These are phyloP conservation scores for Loripinus fragilis DNA, from an alignment of 2,888 invertebrate species.

Conservation along the genomic window DNA sequence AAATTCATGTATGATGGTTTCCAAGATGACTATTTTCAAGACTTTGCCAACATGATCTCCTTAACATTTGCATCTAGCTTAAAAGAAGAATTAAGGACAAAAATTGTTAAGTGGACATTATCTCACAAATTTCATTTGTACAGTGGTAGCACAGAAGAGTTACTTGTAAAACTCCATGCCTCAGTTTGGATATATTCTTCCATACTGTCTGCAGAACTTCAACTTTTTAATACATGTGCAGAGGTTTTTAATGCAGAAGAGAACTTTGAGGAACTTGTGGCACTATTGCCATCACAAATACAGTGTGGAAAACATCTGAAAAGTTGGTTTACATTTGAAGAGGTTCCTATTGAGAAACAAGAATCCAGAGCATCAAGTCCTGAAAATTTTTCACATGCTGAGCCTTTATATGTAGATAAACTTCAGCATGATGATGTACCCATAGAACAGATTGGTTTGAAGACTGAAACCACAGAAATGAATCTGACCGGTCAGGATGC, in stretches of 20 bases:
- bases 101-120: conserved; percentile 28
- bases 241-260: background rate
- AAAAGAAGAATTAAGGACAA: background rate
- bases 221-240: conserved; percentile 24
- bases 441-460: no score
- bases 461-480: no score
- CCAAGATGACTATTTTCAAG: conserved; percentile 40
- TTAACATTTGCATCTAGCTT: conserved; percentile 2
- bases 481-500: no score
- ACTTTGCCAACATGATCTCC: conserved; percentile 47
- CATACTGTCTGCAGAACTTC: conserved; percentile 23
- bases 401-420: no score
- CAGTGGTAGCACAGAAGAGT: background rate
- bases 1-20: conserved; percentile 16
- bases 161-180: conserved; percentile 28
- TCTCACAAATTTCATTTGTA: background rate
- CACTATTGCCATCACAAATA: no score
- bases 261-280: background rate
- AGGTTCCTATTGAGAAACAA: no score
- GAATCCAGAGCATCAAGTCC: no score
- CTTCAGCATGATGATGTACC: no score
- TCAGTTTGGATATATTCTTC: conserved; percentile 22
- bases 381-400: no score
- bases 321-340: background rate
- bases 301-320: no score